These are phyloP conservation scores for Pygoscelis antarcticus DNA, from an alignment of 2,113 vertebrate genomes.

Conservation along the genomic window DNA sequence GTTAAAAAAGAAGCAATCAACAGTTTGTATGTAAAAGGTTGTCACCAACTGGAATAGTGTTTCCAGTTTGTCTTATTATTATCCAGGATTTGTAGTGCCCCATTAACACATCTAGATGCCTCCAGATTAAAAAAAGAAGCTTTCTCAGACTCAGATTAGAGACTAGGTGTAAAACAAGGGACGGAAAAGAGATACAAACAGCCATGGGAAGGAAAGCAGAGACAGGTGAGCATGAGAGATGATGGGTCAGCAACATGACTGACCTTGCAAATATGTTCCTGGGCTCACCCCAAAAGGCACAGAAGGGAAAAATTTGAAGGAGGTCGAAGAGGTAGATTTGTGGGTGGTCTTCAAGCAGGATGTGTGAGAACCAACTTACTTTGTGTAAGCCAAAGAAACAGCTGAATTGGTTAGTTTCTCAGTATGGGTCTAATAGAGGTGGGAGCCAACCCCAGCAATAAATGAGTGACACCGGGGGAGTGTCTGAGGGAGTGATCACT, in stretches of 20 bases:
- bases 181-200: background rate
- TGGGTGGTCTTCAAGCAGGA: background rate
- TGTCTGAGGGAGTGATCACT: background rate
- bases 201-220: background rate
- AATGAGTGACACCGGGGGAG: background rate
- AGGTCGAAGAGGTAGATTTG: background rate
- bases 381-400: background rate
- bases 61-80: background rate
- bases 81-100: background rate
- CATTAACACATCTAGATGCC: background rate
- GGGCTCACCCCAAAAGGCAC: accelerated
- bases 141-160: background rate
- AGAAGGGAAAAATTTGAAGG: background rate
- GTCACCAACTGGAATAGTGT: background rate
- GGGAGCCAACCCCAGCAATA: background rate
- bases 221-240: background rate
- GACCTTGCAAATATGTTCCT: background rate
- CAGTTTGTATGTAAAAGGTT: background rate
- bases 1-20: background rate
- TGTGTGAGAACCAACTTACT: background rate
- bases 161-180: background rate
- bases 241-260: background rate
- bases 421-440: background rate
- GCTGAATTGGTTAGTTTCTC: background rate
- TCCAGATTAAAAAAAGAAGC: background rate